Evolutionary conservation across 2,888 invertebrate genomes (phyloP), one percentile per base, ranked within the genome.

Genomic region (Drosophila testacea): DNA sequence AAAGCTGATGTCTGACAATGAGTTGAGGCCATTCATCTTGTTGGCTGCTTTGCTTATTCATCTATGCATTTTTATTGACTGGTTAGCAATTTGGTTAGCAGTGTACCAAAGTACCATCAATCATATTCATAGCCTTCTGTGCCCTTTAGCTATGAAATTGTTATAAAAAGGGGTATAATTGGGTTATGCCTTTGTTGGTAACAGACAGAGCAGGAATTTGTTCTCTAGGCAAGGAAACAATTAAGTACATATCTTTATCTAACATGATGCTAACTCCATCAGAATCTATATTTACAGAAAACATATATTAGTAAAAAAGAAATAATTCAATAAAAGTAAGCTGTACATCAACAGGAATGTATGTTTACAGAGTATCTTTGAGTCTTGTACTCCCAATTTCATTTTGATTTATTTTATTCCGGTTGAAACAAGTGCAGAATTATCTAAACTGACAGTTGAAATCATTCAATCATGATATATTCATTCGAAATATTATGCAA

Each of bases 51-150:
- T 61, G 41, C 56, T 41, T 55, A 73, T 67, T 69, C 54, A 68
- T 52, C 66, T 77, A 76, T 86, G 81, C 73, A 79, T 70, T 79
- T 83, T 76, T 77, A 88, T 88, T 54, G 81, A 79, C 65, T 84
- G 51, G 36, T 47, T 64, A 54, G 69, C 75, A 74, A 71, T 57
- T 61, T 27, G 66, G 55, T 72, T 65, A 59, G 61, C 64, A n/a
- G 77, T 44, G 55, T 56, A 52, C 52, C 63, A 55, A 64, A 63
- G 77, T 62, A 64, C 46, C 77, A 88, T 85, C 83, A 83, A 83
- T 83, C 83, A 88, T 74, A 57, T 50, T 27, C 44, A 63, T 46
- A 55, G 77, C 64, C 7, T 61, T 70, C 75, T 64, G 57, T 81
- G 57, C 59, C 60, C 63, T 51, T 36, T 41, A 38, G 79, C 32